A percentile compares a stretch with the other conserved stretches of the same genome.
Evolutionary conservation across 1,140 invertebrate species (phyloP).

Genomic region (Drosophila teissieri): DNA sequence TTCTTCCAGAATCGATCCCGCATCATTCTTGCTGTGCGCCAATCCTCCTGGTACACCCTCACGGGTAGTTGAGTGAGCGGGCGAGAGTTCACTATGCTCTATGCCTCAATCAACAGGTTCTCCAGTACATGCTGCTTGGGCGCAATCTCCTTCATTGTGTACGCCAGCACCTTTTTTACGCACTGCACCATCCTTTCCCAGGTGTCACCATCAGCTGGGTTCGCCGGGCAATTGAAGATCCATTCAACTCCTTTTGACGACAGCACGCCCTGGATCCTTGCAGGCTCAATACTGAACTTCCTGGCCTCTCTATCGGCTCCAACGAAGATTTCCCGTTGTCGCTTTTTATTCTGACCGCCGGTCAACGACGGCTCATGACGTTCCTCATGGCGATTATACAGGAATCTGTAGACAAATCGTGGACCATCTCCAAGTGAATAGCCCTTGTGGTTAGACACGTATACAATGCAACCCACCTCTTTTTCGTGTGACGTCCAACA

Average conservation of each 20-base stretch:
- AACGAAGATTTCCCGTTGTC: background rate
- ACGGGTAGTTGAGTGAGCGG: conserved; percentile 6
- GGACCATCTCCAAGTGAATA: background rate
- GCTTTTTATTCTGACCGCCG: background rate
- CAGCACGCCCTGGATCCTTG: conserved; percentile 11
- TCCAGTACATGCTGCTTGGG: conserved; percentile 4
- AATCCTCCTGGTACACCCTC: background rate
- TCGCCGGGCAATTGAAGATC: conserved; percentile 15
- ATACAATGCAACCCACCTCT: too few relatives aligned
- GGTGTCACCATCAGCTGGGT: conserved; percentile 11
- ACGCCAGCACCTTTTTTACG: background rate
- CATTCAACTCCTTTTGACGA: conserved; percentile 10
- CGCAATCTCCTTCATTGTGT: too few relatives aligned
- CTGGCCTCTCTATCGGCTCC: background rate
- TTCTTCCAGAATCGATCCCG: background rate
- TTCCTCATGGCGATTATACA: conserved; percentile 1
- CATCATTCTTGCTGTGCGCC: background rate
- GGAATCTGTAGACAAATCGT: background rate
- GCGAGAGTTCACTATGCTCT: conserved; percentile 17
- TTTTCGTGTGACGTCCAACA: background rate
- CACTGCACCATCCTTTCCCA: conserved; percentile 14
- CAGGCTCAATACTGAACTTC: background rate
- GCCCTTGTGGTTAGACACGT: background rate
- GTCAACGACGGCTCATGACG: background rate
- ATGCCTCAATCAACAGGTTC: conserved; percentile 10